Percentiles rank a stretch among this genome's conserved stretches.
Conservation (phyloP, 2,113 vertebrate genomes). For the Bubo blakistoni region DNA sequence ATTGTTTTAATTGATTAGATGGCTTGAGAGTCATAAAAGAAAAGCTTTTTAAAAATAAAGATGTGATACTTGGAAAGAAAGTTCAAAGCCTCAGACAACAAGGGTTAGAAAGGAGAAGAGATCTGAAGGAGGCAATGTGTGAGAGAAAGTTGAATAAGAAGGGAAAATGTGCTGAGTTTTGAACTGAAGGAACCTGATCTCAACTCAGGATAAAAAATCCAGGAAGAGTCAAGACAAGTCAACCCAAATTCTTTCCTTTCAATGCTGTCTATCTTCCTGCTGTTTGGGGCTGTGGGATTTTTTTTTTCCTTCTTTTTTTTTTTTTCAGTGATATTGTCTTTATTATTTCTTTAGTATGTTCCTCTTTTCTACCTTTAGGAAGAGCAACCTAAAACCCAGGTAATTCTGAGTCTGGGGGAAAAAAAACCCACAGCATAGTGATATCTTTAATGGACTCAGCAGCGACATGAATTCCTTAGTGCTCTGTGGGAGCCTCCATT, state of each 20-base stretch:
- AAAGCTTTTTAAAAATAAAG: neutral
- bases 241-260: neutral
- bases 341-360: neutral
- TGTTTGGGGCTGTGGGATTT: neutral
- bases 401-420: neutral
- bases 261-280: neutral
- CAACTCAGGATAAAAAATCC: neutral
- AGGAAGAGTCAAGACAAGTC: neutral
- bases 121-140: neutral
- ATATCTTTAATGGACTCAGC: neutral
- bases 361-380: neutral
- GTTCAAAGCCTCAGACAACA: neutral
- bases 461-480: neutral
- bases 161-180: neutral
- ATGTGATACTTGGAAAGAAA: neutral
- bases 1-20: neutral
- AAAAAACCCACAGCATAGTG: neutral
- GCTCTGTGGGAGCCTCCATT: neutral
- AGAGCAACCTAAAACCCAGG: neutral
- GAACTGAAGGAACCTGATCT: neutral
- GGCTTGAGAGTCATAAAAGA: neutral
- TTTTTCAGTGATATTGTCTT: neutral
- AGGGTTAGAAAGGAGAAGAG: neutral
- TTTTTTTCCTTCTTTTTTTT: neutral
- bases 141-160: neutral